Evolutionary conservation across 2,888 invertebrate genomes (phyloP).

Genomic region (Petrophora chlorosata): DNA sequence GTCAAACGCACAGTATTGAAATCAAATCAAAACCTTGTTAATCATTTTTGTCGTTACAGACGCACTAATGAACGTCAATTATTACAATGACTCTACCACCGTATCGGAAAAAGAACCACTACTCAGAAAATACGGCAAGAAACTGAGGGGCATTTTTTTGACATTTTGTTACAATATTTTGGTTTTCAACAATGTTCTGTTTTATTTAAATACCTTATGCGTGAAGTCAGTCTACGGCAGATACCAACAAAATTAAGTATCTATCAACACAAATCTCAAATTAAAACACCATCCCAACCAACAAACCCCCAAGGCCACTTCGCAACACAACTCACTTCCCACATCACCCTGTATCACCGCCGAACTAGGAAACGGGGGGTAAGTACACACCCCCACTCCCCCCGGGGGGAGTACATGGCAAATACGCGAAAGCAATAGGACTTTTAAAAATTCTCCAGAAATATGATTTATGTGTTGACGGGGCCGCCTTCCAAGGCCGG

Average conservation of each 20-base stretch:
- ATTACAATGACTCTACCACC: too few species aligned
- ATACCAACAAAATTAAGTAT: background rate
- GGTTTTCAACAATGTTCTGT: too few species aligned
- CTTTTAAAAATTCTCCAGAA: slow-evolving; percentile 84
- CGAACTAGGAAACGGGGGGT: slow-evolving; percentile 83
- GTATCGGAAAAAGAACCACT: too few species aligned
- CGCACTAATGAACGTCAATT: too few species aligned
- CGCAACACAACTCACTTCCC: slow-evolving; percentile 29
- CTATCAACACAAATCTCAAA: background rate
- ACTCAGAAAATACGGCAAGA: too few species aligned
- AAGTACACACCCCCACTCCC: slow-evolving; percentile 76
- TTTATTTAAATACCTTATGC: too few species aligned
- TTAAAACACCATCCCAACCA: background rate
- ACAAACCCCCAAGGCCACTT: slow-evolving; percentile 46
- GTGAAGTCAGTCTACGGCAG: too few species aligned
- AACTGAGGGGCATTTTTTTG: too few species aligned
- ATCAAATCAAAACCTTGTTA: too few species aligned
- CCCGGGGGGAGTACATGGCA: slow-evolving; percentile 80
- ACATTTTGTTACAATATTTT: too few species aligned
- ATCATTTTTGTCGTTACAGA: too few species aligned
- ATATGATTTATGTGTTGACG: slow-evolving; percentile 85
- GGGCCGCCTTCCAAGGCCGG: slow-evolving; percentile 79
- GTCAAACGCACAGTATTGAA: too few species aligned
- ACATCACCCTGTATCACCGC: slow-evolving; percentile 56
- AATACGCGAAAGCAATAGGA: slow-evolving; percentile 85